A percentile compares a stretch with the other conserved stretches of the same genome.
phyloP scores from a whole-genome alignment of 2,113 vertebrate genomes.

The Petaurus breviceps region DNA sequence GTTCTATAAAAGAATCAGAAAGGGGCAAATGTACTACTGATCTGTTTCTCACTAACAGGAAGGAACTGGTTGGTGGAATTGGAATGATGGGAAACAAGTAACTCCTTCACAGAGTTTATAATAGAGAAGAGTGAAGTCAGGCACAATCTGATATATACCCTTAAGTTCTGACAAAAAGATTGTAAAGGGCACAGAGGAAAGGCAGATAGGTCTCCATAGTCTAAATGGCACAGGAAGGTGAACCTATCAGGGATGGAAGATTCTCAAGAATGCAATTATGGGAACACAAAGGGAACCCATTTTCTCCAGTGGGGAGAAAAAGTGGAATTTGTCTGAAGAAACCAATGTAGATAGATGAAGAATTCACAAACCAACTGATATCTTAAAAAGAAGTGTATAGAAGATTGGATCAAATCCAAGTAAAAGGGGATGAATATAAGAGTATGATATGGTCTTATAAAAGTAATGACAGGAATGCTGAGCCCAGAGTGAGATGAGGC shows the following conservation, averaged over 20 bases:
- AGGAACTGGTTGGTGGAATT: not conserved
- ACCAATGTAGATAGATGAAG: not conserved
- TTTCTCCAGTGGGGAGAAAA: not conserved
- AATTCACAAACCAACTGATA: not conserved
- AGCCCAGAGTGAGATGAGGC: not conserved
- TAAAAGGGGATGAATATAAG: not conserved
- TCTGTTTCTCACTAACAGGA: not conserved
- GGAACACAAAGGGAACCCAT: not conserved
- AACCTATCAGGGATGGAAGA: not conserved
- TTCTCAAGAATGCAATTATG: not conserved
- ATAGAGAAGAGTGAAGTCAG: not conserved
- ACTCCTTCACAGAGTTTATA: not conserved
- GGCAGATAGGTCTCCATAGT: not conserved
- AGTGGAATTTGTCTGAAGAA: not conserved
- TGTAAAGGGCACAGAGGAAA: not conserved
- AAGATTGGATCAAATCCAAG: not conserved
- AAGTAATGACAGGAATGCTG: not conserved
- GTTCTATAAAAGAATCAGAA: not conserved
- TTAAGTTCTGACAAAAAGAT: not conserved
- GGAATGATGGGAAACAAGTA: not conserved
- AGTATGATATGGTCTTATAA: not conserved
- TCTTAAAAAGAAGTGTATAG: not conserved
- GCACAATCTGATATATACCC: not conserved
- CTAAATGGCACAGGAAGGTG: not conserved
- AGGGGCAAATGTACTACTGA: not conserved